A percentile compares a stretch with the other conserved stretches of the same genome.
Evolutionary conservation across 2,888 invertebrate genomes (phyloP).

Genomic region (Melanostoma mellinum): DNA sequence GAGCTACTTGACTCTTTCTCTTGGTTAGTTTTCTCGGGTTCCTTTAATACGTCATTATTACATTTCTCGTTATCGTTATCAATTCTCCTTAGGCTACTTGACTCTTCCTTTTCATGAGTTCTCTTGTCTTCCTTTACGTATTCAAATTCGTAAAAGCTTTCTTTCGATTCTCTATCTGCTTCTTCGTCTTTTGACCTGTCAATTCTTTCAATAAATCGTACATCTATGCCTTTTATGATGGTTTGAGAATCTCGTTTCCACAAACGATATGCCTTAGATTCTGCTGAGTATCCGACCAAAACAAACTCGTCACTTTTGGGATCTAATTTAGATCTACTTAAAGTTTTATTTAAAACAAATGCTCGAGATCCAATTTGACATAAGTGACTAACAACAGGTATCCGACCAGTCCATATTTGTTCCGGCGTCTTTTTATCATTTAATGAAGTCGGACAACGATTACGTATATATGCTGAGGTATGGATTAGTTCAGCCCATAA

Average conservation of each 20-base stretch:
- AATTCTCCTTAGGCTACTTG: not conserved
- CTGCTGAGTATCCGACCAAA: conserved; percentile 35
- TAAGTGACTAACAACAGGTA: not conserved
- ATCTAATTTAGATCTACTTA: conserved; percentile 12
- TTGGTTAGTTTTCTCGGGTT: too few relatives aligned
- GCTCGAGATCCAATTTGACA: not conserved
- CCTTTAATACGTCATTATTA: not conserved
- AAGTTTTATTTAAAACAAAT: conserved; percentile 1
- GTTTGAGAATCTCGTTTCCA: conserved; percentile 36
- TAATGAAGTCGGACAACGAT: conserved; percentile 37
- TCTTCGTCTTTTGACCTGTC: not conserved
- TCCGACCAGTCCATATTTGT: conserved; percentile 32
- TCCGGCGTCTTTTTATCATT: conserved; percentile 42
- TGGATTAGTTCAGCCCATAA: conserved; percentile 41
- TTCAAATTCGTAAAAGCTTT: not conserved
- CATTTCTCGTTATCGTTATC: not conserved
- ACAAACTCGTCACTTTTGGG: conserved; percentile 12
- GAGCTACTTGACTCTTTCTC: too few relatives aligned
- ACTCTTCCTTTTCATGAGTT: not conserved
- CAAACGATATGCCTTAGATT: conserved; percentile 53
- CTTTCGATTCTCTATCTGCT: not conserved
- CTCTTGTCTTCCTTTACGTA: not conserved
- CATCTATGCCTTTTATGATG: conserved; percentile 42
- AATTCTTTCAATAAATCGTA: conserved; percentile 26
- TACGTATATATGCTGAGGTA: conserved; percentile 44